Percentiles rank a stretch among this genome's conserved stretches.
Evolutionary conservation across 2,113 vertebrate genomes (phyloP).

Genomic region (Erythrocebus patas): DNA sequence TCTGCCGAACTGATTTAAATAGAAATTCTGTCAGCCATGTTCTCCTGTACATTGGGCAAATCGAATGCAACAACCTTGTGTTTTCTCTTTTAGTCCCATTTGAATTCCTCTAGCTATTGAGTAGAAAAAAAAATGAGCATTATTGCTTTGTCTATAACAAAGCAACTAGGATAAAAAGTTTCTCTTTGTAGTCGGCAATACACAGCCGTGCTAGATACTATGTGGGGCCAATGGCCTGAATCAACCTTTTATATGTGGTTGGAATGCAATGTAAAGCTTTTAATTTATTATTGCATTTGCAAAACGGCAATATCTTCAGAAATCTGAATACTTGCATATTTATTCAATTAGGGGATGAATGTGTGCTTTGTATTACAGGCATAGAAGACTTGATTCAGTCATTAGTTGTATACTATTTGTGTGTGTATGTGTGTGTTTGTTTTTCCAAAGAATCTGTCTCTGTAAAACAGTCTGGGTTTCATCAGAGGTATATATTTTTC

Average conservation of each 20-base stretch:
- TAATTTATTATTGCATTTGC: constrained; percentile 73
- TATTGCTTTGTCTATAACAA: constrained; percentile 43
- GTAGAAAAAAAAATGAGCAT: not conserved
- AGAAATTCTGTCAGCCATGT: constrained; percentile 29
- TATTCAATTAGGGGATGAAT: constrained; percentile 76
- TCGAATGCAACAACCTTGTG: not conserved
- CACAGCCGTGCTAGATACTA: not conserved
- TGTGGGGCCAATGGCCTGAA: constrained; percentile 50
- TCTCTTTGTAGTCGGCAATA: constrained; percentile 51
- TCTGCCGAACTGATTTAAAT: constrained; percentile 38
- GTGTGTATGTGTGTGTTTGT: not conserved
- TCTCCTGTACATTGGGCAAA: not conserved
- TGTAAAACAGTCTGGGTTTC: constrained; percentile 69
- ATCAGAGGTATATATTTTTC: constrained; percentile 72
- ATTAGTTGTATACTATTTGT: constrained; percentile 69
- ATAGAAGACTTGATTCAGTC: constrained; percentile 65
- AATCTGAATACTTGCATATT: constrained; percentile 79
- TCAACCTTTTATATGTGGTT: constrained; percentile 64
- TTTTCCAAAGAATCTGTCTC: constrained; percentile 11
- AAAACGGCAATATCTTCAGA: constrained; percentile 72
- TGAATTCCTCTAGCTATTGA: constrained; percentile 45
- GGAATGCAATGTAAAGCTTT: constrained; percentile 68
- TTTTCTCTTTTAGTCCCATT: constrained; percentile 27
- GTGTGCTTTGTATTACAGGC: constrained; percentile 65
- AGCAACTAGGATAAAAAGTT: constrained; percentile 54